Conservation (phyloP, 2,888 invertebrate genomes). For the Idaea biselata region DNA sequence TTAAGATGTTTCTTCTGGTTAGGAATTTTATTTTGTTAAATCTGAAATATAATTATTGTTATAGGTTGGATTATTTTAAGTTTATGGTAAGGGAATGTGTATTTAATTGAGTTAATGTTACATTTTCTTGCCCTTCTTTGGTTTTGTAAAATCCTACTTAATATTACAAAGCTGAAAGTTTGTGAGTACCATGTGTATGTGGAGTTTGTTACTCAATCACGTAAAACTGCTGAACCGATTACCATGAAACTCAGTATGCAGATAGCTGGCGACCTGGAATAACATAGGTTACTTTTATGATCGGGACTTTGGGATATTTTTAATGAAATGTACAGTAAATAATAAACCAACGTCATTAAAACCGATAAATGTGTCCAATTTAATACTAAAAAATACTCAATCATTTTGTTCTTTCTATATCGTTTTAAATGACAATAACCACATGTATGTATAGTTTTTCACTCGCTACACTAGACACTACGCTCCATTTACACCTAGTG, state of each 20-base stretch:
- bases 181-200: too few species aligned
- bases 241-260: too few species aligned
- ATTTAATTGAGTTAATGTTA: not conserved
- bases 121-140: not conserved
- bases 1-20: slow-evolving; percentile 12
- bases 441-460: slow-evolving; percentile 7
- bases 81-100: not conserved
- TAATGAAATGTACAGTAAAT: too few species aligned
- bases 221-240: too few species aligned
- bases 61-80: slow-evolving; percentile 3
- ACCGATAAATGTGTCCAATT: too few species aligned
- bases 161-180: too few species aligned
- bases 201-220: too few species aligned
- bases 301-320: too few species aligned
- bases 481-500: slow-evolving; percentile 61
- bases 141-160: not conserved
- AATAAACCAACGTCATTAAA: too few species aligned
- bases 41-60: slow-evolving; percentile 3
- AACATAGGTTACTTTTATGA: too few species aligned
- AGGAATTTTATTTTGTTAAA: slow-evolving; percentile 5
- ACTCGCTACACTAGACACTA: slow-evolving; percentile 31
- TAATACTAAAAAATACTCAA: too few species aligned
- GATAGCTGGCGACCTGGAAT: too few species aligned
- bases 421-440: not conserved
- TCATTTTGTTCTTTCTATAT: not conserved